phyloP scores from a whole-genome alignment of 2,113 vertebrate species.

The Cariama cristata region DNA sequence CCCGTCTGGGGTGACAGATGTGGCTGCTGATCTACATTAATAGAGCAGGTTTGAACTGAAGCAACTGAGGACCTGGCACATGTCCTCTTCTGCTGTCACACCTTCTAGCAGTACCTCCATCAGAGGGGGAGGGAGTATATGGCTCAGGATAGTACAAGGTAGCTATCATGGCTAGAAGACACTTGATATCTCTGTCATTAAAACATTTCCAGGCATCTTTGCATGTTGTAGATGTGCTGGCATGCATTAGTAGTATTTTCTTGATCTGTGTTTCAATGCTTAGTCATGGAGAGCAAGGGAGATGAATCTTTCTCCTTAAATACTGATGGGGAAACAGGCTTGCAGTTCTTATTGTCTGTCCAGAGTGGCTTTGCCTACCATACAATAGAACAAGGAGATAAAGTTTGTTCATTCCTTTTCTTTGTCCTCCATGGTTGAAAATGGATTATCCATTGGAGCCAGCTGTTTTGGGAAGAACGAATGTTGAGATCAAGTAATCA shows the following conservation, averaged over 20 bases:
- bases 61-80: not conserved
- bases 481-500: not conserved
- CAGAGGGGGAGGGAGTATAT: rapidly evolving
- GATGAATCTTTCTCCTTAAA: not conserved
- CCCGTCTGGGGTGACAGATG: too few species aligned
- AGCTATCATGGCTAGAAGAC: rapidly evolving
- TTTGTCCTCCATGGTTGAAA: rapidly evolving
- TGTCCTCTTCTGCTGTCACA: not conserved
- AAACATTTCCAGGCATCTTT: not conserved
- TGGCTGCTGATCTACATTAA: not conserved
- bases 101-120: not conserved
- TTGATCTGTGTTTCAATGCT: not conserved
- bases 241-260: not conserved
- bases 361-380: not conserved
- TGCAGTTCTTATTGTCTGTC: not conserved
- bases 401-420: not conserved
- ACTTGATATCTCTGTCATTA: not conserved
- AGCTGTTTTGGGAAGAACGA: not conserved
- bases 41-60: not conserved
- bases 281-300: too few species aligned
- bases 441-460: not conserved
- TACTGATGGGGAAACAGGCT: rapidly evolving
- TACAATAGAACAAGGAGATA: not conserved
- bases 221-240: not conserved
- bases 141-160: not conserved